Evolutionary conservation across 2,888 invertebrate genomes (phyloP), one percentile per base, ranked within the genome.

Genomic region (Dioctria rufipes): DNA sequence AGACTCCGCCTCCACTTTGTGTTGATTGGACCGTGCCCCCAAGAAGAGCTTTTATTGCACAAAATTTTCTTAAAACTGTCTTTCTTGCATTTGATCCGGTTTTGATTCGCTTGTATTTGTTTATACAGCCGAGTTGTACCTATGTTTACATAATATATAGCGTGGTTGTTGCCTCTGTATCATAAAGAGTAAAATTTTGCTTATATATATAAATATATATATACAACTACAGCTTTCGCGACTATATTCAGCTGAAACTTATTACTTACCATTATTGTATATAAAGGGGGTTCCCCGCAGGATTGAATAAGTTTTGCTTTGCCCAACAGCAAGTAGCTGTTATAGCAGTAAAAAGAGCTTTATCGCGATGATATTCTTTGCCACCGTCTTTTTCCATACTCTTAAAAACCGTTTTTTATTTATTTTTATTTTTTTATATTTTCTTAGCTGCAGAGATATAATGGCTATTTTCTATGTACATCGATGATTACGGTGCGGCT

Each of bases 21-120:
- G 83, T 83, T 85, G 84, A 85, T 85, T 85, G 85, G 85, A 81
- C 84, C 83, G 78, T 81, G 81, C 61, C 61, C 73, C n/a, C 49
- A 40, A 66, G 66, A 69, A 51, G 78, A 81, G 83, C 80, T 81
- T 82, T 78, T 81, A 81, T 81, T 81, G 82, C 82, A 83, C 79
- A 80, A 80, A 80, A 81, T 78, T 80, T 81, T 73, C 77, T 75
- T 80, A 81, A 81, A 78, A 73, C 61, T 66, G 78, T 58, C 75
- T 82, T 83, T 82, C 78, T 78, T 82, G 82, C 81, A 82, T 83
- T 82, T 83, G 77, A 90, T 85, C 89, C 83, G 71, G 90, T 89
- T 85, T 92, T 81, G 80, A 80, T 77, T 75, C 80, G 80, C 80
- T 77, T 80, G 77, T 80, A 80, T 80, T 77, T 67, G 80, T 80